These are phyloP conservation scores for Esox lucius DNA, from an alignment of 2,797 vertebrate genomes.

Conservation along the genomic window DNA sequence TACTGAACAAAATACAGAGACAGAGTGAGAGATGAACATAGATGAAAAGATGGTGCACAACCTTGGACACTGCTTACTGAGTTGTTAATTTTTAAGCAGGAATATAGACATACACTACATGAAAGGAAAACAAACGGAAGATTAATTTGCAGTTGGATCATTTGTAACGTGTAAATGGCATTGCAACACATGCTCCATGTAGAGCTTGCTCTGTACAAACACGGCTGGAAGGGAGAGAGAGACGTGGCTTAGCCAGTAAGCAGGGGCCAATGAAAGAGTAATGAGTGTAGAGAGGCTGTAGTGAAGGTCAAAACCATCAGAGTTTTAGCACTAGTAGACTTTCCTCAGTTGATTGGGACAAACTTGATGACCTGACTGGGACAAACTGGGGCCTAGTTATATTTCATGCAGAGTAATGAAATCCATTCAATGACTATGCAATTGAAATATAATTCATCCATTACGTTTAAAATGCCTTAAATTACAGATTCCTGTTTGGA, in stretches of 20 bases:
- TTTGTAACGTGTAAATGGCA: constrained; percentile 27
- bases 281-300: constrained; percentile 31
- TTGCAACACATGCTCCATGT: constrained; percentile 1
- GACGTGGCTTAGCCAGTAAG: constrained; percentile 7
- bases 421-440: neutral
- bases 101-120: constrained; percentile 23
- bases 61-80: constrained; percentile 58
- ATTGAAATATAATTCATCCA: neutral
- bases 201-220: constrained; percentile 10
- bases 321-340: neutral
- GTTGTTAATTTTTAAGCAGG: constrained; percentile 69
- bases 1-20: neutral
- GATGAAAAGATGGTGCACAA: constrained; percentile 25
- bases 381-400: neutral
- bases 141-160: constrained; percentile 27
- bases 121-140: constrained; percentile 37
- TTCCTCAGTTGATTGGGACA: neutral
- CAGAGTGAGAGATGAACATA: neutral
- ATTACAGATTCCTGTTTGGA: neutral
- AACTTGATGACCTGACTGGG: neutral
- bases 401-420: neutral
- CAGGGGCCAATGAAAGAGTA: constrained; percentile 10
- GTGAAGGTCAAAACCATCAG: constrained; percentile 25
- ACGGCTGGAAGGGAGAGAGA: neutral
- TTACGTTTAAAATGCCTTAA: neutral